Percentiles rank a stretch among this genome's conserved stretches.
phyloP scores from a whole-genome alignment of 2,797 vertebrate species.

The Rhodeus uyekii region DNA sequence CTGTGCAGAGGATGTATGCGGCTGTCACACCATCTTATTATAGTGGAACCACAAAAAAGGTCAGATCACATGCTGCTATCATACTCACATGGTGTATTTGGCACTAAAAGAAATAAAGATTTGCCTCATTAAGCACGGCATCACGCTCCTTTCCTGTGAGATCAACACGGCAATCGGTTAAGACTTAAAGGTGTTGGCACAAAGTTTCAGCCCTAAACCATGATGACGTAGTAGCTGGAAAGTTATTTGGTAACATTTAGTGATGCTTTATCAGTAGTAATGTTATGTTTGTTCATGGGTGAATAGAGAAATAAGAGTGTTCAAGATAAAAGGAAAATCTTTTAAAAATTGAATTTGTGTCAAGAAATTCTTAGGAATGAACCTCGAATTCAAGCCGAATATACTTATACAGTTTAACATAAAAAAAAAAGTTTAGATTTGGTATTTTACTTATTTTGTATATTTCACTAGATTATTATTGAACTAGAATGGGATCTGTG shows the following conservation, averaged over 20 bases:
- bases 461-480: not conserved
- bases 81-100: not conserved
- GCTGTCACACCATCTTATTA: constrained; percentile 11
- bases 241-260: constrained; percentile 1
- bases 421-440: not conserved
- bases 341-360: not conserved
- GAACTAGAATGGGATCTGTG: not conserved
- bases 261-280: not conserved
- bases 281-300: not conserved
- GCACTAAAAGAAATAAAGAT: constrained; percentile 17
- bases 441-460: not conserved
- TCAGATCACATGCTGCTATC: not conserved
- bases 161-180: not conserved
- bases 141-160: constrained; percentile 9
- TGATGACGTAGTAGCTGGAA: not conserved
- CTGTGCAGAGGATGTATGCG: not conserved
- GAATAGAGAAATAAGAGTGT: not conserved
- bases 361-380: not conserved
- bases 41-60: constrained; percentile 17
- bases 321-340: not conserved
- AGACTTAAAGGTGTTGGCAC: not conserved
- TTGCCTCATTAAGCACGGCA: constrained; percentile 5
- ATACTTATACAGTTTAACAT: too few relatives aligned
- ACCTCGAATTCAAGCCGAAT: not conserved
- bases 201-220: not conserved